Evolutionary conservation across 2,888 invertebrate species (phyloP).

Genomic region (Dexiosoma caninum): DNA sequence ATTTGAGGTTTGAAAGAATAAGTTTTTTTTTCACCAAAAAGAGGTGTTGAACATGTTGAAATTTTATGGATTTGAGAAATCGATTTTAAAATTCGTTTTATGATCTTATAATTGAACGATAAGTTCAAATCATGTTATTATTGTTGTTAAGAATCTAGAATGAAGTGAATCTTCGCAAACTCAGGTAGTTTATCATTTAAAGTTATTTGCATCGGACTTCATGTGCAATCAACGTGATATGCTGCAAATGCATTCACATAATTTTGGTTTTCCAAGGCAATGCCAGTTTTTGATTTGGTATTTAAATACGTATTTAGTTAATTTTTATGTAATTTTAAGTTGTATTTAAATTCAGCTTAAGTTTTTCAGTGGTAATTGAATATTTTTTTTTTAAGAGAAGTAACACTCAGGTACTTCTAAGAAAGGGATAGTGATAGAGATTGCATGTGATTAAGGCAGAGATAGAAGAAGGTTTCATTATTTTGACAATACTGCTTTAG

Average conservation of each 20-base stretch:
- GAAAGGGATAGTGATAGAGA: no score
- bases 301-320: no score
- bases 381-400: no score
- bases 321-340: no score
- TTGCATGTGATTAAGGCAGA: no score
- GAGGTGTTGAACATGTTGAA: slow-evolving; percentile 36
- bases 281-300: no score
- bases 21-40: not conserved
- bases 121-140: slow-evolving; percentile 37
- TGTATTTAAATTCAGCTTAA: no score
- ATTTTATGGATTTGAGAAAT: slow-evolving; percentile 43
- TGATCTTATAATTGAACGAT: slow-evolving; percentile 55
- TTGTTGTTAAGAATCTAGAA: not conserved
- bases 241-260: not conserved
- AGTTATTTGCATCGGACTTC: slow-evolving; percentile 5
- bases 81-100: slow-evolving; percentile 52
- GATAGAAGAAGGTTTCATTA: no score
- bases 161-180: not conserved
- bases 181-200: slow-evolving; percentile 7
- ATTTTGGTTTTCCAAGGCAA: not conserved
- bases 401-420: no score
- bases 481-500: no score
- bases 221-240: not conserved
- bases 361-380: no score
- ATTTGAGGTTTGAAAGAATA: not conserved